Conservation (phyloP, 2,888 invertebrate species). For the Rosalia funebris region DNA sequence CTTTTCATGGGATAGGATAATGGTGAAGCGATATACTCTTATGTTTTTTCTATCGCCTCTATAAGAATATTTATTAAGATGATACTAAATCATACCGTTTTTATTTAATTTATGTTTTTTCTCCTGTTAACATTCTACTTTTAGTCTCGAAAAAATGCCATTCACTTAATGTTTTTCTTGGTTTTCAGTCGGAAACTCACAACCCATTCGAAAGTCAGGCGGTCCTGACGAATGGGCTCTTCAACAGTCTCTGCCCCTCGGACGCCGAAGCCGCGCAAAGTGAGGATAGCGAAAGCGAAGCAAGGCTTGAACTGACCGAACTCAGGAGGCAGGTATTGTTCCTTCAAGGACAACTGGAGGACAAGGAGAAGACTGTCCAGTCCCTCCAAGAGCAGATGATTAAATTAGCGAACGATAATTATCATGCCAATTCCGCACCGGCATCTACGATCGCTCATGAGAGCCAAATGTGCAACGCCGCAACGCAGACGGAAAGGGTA, state of each 20-base stretch:
- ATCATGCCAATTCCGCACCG: conserved; percentile 64
- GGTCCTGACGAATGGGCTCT: conserved; percentile 71
- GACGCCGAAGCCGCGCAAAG: conserved; percentile 28
- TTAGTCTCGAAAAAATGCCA: too few species aligned
- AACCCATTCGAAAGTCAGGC: conserved; percentile 81
- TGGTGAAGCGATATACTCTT: too few species aligned
- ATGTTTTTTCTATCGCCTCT: too few species aligned
- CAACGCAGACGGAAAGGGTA: conserved; percentile 90
- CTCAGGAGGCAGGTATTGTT: conserved; percentile 84
- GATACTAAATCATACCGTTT: too few species aligned
- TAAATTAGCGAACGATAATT: conserved; percentile 60
- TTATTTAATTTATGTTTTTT: too few species aligned
- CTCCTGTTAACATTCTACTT: too few species aligned
- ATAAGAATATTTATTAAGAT: too few species aligned
- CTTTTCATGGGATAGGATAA: too few species aligned
- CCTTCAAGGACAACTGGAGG: conserved; percentile 87
- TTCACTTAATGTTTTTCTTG: too few species aligned
- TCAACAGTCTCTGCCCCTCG: conserved; percentile 69
- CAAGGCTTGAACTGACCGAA: conserved; percentile 77
- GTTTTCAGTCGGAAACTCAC: conserved; percentile 83
- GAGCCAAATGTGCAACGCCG: conserved; percentile 75
- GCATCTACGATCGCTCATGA: conserved; percentile 60
- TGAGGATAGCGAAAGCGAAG: conserved; percentile 66
- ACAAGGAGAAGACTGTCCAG: conserved; percentile 84
- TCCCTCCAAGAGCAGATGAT: conserved; percentile 81